These are phyloP conservation scores for Gyps fulvus DNA, from an alignment of 2,113 vertebrate species.

Conservation along the genomic window DNA sequence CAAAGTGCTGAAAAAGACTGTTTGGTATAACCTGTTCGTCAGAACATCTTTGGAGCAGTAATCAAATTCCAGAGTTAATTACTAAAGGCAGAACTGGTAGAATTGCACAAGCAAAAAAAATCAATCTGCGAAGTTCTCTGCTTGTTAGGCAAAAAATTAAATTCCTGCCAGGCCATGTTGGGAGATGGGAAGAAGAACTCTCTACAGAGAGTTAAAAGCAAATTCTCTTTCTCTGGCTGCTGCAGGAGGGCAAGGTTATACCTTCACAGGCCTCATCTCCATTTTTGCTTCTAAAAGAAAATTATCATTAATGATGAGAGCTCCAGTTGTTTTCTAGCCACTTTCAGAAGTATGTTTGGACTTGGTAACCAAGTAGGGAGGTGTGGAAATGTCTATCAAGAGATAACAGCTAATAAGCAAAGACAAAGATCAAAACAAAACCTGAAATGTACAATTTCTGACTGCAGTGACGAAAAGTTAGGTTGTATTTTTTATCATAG, in stretches of 20 bases:
- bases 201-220: not conserved
- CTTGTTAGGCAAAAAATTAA: not conserved
- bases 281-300: not conserved
- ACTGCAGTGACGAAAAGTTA: not conserved
- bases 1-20: not conserved
- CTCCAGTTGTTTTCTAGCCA: not conserved
- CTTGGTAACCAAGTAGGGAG: conserved; percentile 3
- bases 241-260: not conserved
- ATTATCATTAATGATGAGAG: not conserved
- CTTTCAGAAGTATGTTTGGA: not conserved
- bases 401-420: not conserved
- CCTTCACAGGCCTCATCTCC: not conserved
- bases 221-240: not conserved
- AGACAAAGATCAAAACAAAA: conserved; percentile 12
- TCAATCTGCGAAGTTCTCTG: not conserved
- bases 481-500: not conserved
- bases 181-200: not conserved
- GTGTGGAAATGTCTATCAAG: not conserved
- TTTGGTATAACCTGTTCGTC: not conserved
- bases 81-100: not conserved
- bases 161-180: not conserved
- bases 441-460: not conserved
- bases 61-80: not conserved
- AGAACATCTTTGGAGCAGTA: not conserved
- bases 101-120: not conserved